Conservation (phyloP, 2,888 invertebrate genomes). For the Phaonia tiefii region DNA sequence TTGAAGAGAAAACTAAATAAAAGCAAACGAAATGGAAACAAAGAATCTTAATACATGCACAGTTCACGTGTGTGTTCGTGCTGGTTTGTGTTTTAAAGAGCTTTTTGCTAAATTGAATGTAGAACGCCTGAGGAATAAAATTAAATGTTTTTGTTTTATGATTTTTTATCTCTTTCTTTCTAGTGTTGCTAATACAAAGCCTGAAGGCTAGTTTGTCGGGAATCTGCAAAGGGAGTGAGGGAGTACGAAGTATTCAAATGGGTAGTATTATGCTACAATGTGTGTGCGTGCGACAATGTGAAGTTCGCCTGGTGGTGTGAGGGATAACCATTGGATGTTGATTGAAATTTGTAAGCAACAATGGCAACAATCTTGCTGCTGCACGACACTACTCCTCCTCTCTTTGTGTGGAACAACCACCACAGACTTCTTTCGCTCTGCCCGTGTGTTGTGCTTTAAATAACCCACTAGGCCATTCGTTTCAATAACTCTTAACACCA, state of each 20-base stretch:
- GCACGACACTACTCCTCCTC: slow-evolving; percentile 19
- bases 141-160: slow-evolving; percentile 73
- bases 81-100: not conserved
- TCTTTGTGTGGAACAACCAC: slow-evolving; percentile 2
- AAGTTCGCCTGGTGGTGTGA: slow-evolving; percentile 46
- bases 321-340: slow-evolving; percentile 65
- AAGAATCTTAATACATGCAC: not conserved
- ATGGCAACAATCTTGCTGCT: slow-evolving; percentile 76
- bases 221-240: slow-evolving; percentile 49
- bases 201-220: slow-evolving; percentile 11
- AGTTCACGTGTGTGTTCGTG: not conserved
- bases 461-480: slow-evolving; percentile 65
- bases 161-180: slow-evolving; percentile 76
- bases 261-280: too few relatives aligned
- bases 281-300: not conserved
- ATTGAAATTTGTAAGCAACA: slow-evolving; percentile 68
- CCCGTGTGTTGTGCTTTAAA: slow-evolving; percentile 60
- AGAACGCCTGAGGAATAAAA: slow-evolving; percentile 69
- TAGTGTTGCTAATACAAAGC: slow-evolving; percentile 7
- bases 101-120: slow-evolving; percentile 64
- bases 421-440: slow-evolving; percentile 34
- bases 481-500: slow-evolving; percentile 63
- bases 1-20: slow-evolving; percentile 26
- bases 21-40: too few relatives aligned
- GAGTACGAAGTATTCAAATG: too few relatives aligned